Base-by-base conservation (phyloP, 37 sponge, comb jelly and placozoan genomes). In the Mnemiopsis leidyi region DNA sequence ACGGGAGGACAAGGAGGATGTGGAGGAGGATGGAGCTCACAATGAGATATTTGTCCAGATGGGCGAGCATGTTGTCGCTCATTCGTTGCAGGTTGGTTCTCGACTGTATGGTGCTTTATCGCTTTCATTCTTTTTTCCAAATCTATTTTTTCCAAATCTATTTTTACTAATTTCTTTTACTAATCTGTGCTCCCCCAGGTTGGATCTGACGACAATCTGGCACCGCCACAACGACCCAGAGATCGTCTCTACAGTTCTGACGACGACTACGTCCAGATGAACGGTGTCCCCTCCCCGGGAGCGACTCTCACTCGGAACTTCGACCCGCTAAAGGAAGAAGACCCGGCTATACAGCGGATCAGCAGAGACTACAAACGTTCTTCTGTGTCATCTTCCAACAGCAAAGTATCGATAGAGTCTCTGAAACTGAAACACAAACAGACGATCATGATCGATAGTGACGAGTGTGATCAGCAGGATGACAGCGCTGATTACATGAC, bases 211-310 rank as follows among this genome's bases (percentile, higher is more conserved):
- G 61, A 48, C 13, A 48, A 13, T 48, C 61, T 48, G 13, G 61
- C 61, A 18, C 61, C 61, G 13, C 61, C 61, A 48, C 9, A 48
- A 48, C 61, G 13, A 13, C 36, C 79, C 1, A 33, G 79, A 5
- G 79, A 77, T 36, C 34, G 79, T 5, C 18, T 77, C 30, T 26
- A 32, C 26, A 77, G 79, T 20, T 77, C 79, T 5, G 79, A 77
- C 36, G 79, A 77, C 79, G 79, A 77, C 79, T 77, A 77, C 79
- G 79, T 77, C 32, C 79, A 77, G 35, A 77, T 77, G 79, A 77
- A 77, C 79, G 79, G 79, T 34, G 20, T 77, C 1, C 79, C 79
- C 20, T 77, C 79, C 32, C 79, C 79, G 20, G 61, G 61, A 48
- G 61, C 61, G 13, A 48, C 61, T 13, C 61, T 48, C 61, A 48